phyloP scores from a whole-genome alignment of 1,140 invertebrate genomes.

The Streblospio benedicti region DNA sequence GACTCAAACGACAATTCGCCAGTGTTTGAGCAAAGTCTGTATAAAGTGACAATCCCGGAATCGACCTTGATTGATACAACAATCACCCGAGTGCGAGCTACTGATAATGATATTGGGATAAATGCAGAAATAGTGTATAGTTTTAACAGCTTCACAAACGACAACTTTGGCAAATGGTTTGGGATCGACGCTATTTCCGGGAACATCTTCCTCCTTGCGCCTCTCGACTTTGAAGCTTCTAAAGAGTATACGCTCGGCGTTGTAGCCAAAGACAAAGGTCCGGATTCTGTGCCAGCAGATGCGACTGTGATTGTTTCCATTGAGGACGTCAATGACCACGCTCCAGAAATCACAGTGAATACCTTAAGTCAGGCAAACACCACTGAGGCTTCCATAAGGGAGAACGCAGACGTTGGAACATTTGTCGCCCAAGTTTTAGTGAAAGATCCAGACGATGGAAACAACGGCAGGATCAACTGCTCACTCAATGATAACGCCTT shows the following conservation, averaged over 20 bases:
- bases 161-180: constrained; percentile 2
- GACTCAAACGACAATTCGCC: constrained; percentile 16
- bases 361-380: constrained; percentile 2
- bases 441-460: constrained; percentile 3
- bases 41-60: too few relatives aligned
- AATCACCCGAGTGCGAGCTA: constrained; percentile 1
- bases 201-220: neutral
- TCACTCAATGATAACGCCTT: constrained; percentile 3
- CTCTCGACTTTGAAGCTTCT: constrained; percentile 2
- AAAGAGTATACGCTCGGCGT: constrained; percentile 4
- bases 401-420: neutral
- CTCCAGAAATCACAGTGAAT: constrained; percentile 50
- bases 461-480: constrained; percentile 12
- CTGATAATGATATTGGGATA: constrained; percentile 54
- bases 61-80: neutral
- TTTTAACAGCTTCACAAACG: constrained; percentile 53
- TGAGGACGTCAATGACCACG: constrained; percentile 57
- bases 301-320: constrained; percentile 4
- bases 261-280: constrained; percentile 3
- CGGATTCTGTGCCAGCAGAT: neutral
- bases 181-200: constrained; percentile 6
- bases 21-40: constrained; percentile 19
- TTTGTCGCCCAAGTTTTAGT: constrained; percentile 14
- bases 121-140: constrained; percentile 73
- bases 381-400: neutral